These are phyloP conservation scores for Gallinago paraguaiae DNA, from an alignment of 2,113 vertebrate species.

Conservation along the genomic window DNA sequence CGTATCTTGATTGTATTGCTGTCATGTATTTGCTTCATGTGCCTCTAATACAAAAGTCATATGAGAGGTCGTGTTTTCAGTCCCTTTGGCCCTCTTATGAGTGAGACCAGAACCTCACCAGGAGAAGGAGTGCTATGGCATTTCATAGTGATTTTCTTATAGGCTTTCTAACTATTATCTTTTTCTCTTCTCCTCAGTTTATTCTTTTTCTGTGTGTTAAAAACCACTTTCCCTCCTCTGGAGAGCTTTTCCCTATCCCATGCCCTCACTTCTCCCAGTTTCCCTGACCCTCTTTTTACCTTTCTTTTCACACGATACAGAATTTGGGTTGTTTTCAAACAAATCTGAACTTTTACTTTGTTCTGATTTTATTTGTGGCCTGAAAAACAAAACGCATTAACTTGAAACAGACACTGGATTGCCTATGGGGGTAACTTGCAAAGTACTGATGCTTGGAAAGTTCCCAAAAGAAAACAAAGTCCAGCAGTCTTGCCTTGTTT, in stretches of 20 bases:
- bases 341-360: conserved; percentile 59
- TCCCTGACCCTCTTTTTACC: conserved; percentile 49
- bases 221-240: conserved; percentile 22
- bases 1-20: not conserved
- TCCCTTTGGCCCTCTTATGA: not conserved
- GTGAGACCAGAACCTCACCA: not conserved
- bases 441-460: conserved; percentile 49
- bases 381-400: conserved; percentile 64
- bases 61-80: not conserved
- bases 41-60: not conserved
- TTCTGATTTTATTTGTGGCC: conserved; percentile 62
- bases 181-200: not conserved
- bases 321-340: conserved; percentile 56
- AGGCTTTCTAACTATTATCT: not conserved
- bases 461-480: conserved; percentile 57
- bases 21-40: not conserved
- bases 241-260: conserved; percentile 48
- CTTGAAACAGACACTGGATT: conserved; percentile 50
- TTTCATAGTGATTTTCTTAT: not conserved
- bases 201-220: not conserved
- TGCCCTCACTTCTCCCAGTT: conserved; percentile 48
- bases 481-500: conserved; percentile 54
- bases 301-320: conserved; percentile 52
- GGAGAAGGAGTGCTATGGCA: not conserved
- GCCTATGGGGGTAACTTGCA: conserved; percentile 25